These are phyloP conservation scores for western clawed frog (Xenopus tropicalis) DNA, from an alignment of 2,113 vertebrate genomes.

Conservation along the genomic window UCB_Xtro_10.0 CM004452.2:19968001-19968500, in stretches of 20 bases:
- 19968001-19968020: conserved; percentile 87
- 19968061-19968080: conserved; percentile 79
- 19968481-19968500: conserved; percentile 37
- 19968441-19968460: conserved; percentile 46
- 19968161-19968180: not conserved
- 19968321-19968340: conserved; percentile 93
- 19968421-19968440: no score
- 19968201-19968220: conserved; percentile 97
- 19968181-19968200: conserved; percentile 95
- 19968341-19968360: conserved; percentile 52
- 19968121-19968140: no score
- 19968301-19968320: conserved; percentile 76
- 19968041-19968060: conserved; percentile 88
- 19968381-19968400: no score
- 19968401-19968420: no score
- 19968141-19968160: no score
- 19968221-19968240: conserved; percentile 88
- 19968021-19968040: conserved; percentile 83
- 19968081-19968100: no score
- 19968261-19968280: conserved; percentile 96
- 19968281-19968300: conserved; percentile 73
- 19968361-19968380: no score
- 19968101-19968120: no score
- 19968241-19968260: conserved; percentile 81
- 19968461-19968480: conserved; percentile 51